Evolutionary conservation across 2,113 vertebrate genomes (phyloP), one percentile per base, ranked within the genome.

Genomic region (Myodes glareolus): DNA sequence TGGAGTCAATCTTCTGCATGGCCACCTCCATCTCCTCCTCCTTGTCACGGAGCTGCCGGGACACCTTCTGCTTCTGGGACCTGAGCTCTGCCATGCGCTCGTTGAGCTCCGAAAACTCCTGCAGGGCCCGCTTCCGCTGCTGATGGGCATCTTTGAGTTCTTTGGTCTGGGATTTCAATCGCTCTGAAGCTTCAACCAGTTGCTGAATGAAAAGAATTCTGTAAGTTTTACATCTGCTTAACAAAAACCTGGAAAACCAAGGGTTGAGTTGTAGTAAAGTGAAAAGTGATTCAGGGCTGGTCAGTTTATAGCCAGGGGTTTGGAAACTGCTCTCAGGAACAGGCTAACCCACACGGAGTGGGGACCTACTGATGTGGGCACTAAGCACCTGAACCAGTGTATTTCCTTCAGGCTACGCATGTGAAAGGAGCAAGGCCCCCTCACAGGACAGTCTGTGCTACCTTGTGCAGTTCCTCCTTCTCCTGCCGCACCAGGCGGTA

Each of bases 391-490:
- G 52, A 84, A n/a, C n/a, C 80, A 84, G 36, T 58, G 8, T 19
- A 19, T 21, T 23, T 1, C 47, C 47, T 42, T 33, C 58, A 77
- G 13, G 42, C 23, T 29, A 29, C 7, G 27, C 75, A 50, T 7
- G 13, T 3, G 52, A 12, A 23, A 39, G 21, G 21, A 42, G 42
- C 58, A 58, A 65, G 63, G 63, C 63, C 67, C 16, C 68, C 31
- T 52, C 47, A 36, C 2, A 25, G 16, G 39, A 42, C 6, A 13
- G 36, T 21, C 58, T 19, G 9, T 0, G 19, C n/a, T 98, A 99
- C 99, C 99, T 99, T 99, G 98, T 99, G 99, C 42, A 99, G 98
- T 0, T 99, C 99, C 1, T 99, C 99, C 94, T 99, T 99, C 93
- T 99, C 99, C 94, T 99, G 99, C 25, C 99, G 98, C 27, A 99